Evolutionary conservation across 23 tunicate genomes (phyloP), one percentile per base, ranked within the genome.

Genomic region (Aplidium turbinatum): DNA sequence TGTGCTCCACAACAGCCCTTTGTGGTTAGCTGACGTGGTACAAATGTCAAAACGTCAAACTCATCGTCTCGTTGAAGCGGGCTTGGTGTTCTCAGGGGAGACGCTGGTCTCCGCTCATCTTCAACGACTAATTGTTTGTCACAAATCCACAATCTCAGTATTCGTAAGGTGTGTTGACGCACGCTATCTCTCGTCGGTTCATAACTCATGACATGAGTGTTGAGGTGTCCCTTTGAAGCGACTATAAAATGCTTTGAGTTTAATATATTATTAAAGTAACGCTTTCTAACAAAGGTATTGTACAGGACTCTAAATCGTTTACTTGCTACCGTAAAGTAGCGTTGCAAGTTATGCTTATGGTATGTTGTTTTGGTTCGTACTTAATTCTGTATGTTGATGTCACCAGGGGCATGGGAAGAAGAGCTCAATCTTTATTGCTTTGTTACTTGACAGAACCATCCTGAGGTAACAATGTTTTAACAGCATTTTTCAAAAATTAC

Each of bases 1-100:
- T 81, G 63, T 4, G 71, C 58, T 22, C 94, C 94, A 47, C 86
- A 87, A 35, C 94, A 87, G 1, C 94, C 85, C 4, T 64, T 47
- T 21, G 70, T 73, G 65, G 94, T 87, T 26, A 87, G 38, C 60
- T 87, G 85, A 1, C 48, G 51, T 0, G 94, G 94, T 4, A 79
- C 70, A 53, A 87, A 72, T 26, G 82, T 75, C 6, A 63, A 38
- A 28, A 87, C 50, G 5, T 75, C 83, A 40, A 76, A 47, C 47
- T 69, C 55, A 34, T 35, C 29, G 1, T 19, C 57, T 26, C 45
- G 25, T 18, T 38, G 57, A n/a, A 7, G 27, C 33, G 32, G 19
- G 6, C 4, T 23, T 27, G 31, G 73, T 34, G 2, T 63, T 39
- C 36, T 42, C 16, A 42, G 16, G 13, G 11, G 13, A 11, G 16